Percentiles rank a stretch among this genome's conserved stretches.
phyloP scores from a whole-genome alignment of 2,797 vertebrate species.

The Oceanodroma leucorhoa region DNA sequence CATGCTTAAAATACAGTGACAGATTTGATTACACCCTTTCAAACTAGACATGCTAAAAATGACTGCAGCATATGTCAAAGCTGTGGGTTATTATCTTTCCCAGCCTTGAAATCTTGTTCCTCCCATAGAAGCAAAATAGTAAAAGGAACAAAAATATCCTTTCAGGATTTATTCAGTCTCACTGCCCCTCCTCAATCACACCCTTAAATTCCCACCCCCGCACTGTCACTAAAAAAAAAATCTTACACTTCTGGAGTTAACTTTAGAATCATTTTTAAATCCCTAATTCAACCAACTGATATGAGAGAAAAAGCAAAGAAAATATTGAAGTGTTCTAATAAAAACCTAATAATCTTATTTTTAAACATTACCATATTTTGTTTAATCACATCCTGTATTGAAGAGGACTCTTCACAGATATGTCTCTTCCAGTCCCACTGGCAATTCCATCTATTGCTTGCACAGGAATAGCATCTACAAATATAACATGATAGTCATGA shows the following conservation, averaged over 20 bases:
- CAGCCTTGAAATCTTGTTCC: slow-evolving; percentile 67
- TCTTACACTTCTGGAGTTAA: neutral
- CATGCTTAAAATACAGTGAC: slow-evolving; percentile 63
- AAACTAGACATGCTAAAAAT: slow-evolving; percentile 69
- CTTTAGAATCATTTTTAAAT: neutral
- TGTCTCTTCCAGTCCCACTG: slow-evolving; percentile 86
- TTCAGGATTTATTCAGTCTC: slow-evolving; percentile 45
- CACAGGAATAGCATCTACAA: slow-evolving; percentile 90
- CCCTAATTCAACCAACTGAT: neutral
- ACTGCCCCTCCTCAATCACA: slow-evolving; percentile 42
- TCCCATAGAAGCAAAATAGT: slow-evolving; percentile 54
- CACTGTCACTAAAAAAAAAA: neutral
- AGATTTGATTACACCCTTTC: slow-evolving; percentile 67
- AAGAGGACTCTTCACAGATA: slow-evolving; percentile 72
- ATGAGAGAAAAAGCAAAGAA: neutral
- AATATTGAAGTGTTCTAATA: slow-evolving; percentile 38
- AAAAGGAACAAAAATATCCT: slow-evolving; percentile 51
- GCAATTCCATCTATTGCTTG: slow-evolving; percentile 90
- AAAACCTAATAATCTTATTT: slow-evolving; percentile 39
- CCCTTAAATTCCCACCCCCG: slow-evolving; percentile 31
- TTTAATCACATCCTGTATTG: slow-evolving; percentile 77
- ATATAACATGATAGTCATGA: slow-evolving; percentile 35
- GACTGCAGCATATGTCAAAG: slow-evolving; percentile 58
- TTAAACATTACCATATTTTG: slow-evolving; percentile 82
- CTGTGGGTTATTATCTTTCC: slow-evolving; percentile 55